Conservation (phyloP, 2,888 invertebrate genomes). For the Pterostichus niger region DNA sequence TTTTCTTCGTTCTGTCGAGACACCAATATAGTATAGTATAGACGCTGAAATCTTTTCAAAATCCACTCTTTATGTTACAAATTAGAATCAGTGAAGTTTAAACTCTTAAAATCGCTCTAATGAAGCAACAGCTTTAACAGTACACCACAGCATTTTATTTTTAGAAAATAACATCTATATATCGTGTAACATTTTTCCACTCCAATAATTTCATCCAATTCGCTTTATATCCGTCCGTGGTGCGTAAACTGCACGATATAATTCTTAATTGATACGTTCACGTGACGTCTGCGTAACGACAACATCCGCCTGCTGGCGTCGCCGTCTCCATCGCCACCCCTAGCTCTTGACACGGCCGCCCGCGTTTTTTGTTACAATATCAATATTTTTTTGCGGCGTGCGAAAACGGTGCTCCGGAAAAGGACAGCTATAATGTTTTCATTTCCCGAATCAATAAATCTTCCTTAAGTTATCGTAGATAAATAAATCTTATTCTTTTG, state of each 20-base stretch:
- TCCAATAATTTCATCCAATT: neutral
- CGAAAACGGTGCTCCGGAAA: conserved; percentile 21
- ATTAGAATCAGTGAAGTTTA: no score
- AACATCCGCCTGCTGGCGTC: neutral
- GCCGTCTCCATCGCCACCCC: neutral
- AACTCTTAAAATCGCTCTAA: no score
- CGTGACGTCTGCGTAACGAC: conserved; percentile 14
- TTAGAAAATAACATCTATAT: no score
- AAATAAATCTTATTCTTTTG: conserved; percentile 59
- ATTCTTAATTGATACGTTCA: conserved; percentile 25
- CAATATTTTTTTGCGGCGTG: conserved; percentile 50
- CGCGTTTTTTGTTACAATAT: conserved; percentile 41
- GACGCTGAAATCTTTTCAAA: no score
- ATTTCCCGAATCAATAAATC: conserved; percentile 56
- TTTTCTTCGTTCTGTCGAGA: no score
- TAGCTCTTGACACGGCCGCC: conserved; percentile 15
- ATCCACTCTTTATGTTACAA: no score
- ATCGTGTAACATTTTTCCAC: no score
- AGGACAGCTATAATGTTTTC: conserved; percentile 50
- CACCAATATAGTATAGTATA: no score
- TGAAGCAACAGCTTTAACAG: no score
- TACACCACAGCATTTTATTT: no score
- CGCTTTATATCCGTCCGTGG: neutral
- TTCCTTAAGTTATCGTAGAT: conserved; percentile 47
- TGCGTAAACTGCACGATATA: neutral